Conservation (phyloP, 2,888 invertebrate species). For the Catocala nupta region DNA sequence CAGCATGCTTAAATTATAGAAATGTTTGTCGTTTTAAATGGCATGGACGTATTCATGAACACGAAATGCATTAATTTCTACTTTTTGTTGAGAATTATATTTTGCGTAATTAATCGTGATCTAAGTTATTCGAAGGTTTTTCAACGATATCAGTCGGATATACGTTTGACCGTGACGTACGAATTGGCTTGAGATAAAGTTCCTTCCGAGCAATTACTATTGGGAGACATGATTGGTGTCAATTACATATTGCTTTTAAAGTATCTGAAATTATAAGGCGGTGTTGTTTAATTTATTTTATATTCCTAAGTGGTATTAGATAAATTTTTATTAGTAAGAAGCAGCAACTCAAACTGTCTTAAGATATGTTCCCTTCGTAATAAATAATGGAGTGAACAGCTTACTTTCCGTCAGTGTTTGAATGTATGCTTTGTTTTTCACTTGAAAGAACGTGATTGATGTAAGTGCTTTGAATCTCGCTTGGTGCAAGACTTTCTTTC, state of each 20-base stretch:
- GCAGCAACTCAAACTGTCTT: too few relatives aligned
- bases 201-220: slow-evolving; percentile 24
- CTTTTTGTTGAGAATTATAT: too few relatives aligned
- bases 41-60: too few relatives aligned
- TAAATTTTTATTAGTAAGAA: too few relatives aligned
- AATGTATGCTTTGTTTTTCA: slow-evolving; percentile 82
- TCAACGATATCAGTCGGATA: slow-evolving; percentile 4
- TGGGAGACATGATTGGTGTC: slow-evolving; percentile 28
- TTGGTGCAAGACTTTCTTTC: slow-evolving; percentile 82
- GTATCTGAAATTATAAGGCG: slow-evolving; percentile 6
- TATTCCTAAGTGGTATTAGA: too few relatives aligned
- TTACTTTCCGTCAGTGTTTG: slow-evolving; percentile 81
- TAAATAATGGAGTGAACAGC: slow-evolving; percentile 22
- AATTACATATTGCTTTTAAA: slow-evolving; percentile 28
- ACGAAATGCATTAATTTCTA: too few relatives aligned
- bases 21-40: too few relatives aligned
- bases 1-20: too few relatives aligned
- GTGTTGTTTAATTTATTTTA: slow-evolving; percentile 3
- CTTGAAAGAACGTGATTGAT: slow-evolving; percentile 81
- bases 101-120: not conserved
- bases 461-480: slow-evolving; percentile 81
- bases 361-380: too few relatives aligned
- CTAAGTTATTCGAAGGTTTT: not conserved
- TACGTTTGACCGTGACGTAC: slow-evolving; percentile 21
- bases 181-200: slow-evolving; percentile 16